phyloP scores from a whole-genome alignment of 2,113 vertebrate species.

The Chloroceryle aenea region DNA sequence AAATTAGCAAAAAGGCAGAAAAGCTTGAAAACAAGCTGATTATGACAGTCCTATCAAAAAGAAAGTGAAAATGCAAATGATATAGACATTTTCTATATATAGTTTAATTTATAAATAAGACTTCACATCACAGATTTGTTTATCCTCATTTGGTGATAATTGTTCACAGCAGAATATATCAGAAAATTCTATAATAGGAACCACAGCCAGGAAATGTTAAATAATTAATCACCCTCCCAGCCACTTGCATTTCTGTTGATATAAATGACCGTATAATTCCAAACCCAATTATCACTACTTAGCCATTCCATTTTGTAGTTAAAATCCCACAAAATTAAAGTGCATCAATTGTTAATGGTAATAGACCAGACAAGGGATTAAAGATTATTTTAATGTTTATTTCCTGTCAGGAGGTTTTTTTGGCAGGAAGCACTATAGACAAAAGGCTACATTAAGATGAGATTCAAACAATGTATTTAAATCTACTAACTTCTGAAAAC shows the following conservation, averaged over 20 bases:
- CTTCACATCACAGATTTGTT: conserved; percentile 74
- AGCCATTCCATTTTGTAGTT: conserved; percentile 87
- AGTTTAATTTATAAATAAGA: conserved; percentile 75
- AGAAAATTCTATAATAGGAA: conserved; percentile 86
- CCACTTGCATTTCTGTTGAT: conserved; percentile 84
- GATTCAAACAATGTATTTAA: conserved; percentile 78
- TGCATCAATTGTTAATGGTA: conserved; percentile 88
- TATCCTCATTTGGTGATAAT: conserved; percentile 83
- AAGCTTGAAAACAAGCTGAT: conserved; percentile 31
- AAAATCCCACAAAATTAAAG: conserved; percentile 87
- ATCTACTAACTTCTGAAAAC: conserved; percentile 80
- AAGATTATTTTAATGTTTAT: conserved; percentile 89
- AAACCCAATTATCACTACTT: conserved; percentile 87
- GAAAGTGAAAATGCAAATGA: conserved; percentile 45
- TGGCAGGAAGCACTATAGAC: conserved; percentile 79
- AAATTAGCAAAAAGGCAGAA: conserved; percentile 1
- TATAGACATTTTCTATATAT: conserved; percentile 59
- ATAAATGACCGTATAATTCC: conserved; percentile 86
- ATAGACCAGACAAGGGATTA: conserved; percentile 85
- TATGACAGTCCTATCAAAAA: conserved; percentile 4
- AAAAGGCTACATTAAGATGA: conserved; percentile 76
- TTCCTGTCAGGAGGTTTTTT: conserved; percentile 82
- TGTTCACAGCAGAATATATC: conserved; percentile 85
- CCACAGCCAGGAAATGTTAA: conserved; percentile 85
- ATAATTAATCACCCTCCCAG: conserved; percentile 87